Base-by-base conservation (phyloP, 2,113 vertebrate species). In the Indri indri region DNA sequence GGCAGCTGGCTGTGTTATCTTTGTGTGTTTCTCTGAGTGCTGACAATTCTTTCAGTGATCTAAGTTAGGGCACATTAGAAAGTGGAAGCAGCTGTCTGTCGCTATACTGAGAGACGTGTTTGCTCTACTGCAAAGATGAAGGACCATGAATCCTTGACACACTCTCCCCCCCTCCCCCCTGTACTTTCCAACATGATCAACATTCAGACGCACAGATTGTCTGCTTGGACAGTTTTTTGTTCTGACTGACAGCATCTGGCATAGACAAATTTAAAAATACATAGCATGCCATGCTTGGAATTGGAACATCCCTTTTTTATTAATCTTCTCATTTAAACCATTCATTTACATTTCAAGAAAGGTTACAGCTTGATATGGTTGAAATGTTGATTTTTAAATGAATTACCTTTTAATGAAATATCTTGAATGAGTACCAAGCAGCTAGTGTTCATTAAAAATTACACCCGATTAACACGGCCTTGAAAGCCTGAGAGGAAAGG, bases 111-210 rank as follows among this genome's bases (percentile, higher is more conserved):
- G 99, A 99, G 99, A 99, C 98, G 99, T 99, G 99, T 99, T 99
- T 99, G 99, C 99, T 99, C 99, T 99, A 99, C 99, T 99, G 99
- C 99, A 99, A 99, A 99, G 99, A 99, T 99, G 99, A 99, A 99
- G 99, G 99, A 99, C 99, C 99, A 98, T 98, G 99, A 99, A 99
- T 99, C 99, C 99, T 99, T 99, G 99, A 99, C 99, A 99, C 99
- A 99, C 99, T 99, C 99, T 98, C 98, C 98, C 98, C 97, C 98
- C 98, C 98, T 97, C 98, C 98, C 98, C 98, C 98, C 97, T 96
- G 98, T 98, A 98, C 98, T 99, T 99, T 98, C 99, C 99, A 99
- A 99, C 99, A 99, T 99, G 99, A 99, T 99, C 99, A 99, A 99
- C 99, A 99, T 99, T 99, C 99, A 99, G 99, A 99, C 99, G 99